Conservation (phyloP, 1,140 invertebrate species). For the Platorchestia sp. region DNA sequence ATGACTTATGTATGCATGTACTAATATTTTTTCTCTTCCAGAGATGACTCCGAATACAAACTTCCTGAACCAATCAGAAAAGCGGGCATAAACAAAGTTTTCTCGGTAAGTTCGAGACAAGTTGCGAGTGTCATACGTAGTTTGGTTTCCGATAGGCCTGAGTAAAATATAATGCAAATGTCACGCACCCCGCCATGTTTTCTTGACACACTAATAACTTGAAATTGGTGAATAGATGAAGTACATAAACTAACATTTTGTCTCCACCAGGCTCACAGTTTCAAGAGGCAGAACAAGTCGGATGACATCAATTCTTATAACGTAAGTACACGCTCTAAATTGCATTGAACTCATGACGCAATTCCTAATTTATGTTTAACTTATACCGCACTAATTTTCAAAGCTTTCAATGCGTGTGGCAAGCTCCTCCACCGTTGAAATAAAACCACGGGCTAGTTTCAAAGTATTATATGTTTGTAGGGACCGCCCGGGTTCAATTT, state of each 20-base stretch:
- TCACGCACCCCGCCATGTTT: background rate
- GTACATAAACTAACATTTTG: slow-evolving; percentile 7
- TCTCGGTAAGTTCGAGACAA: background rate
- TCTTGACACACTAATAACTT: background rate
- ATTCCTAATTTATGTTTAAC: background rate
- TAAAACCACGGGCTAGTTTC: background rate
- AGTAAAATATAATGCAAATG: background rate
- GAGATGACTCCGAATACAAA: background rate
- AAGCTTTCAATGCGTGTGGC: background rate
- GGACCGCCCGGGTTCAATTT: background rate
- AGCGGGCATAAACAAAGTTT: slow-evolving; percentile 29
- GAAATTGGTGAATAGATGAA: background rate
- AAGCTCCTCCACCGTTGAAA: background rate
- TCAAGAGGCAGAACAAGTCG: slow-evolving; percentile 27
- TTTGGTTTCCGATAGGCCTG: background rate
- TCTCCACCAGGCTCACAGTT: background rate
- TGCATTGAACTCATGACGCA: background rate
- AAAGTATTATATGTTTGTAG: background rate
- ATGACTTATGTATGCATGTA: too few relatives aligned
- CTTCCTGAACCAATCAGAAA: background rate
- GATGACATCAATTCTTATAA: slow-evolving; percentile 7
- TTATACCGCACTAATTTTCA: background rate
- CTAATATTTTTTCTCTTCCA: background rate
- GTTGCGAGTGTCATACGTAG: background rate
- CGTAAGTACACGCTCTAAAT: slow-evolving; percentile 1